Evolutionary conservation across 2,888 invertebrate genomes (phyloP), one percentile per base, ranked within the genome.

Genomic region (Asteroscopus sphinx): DNA sequence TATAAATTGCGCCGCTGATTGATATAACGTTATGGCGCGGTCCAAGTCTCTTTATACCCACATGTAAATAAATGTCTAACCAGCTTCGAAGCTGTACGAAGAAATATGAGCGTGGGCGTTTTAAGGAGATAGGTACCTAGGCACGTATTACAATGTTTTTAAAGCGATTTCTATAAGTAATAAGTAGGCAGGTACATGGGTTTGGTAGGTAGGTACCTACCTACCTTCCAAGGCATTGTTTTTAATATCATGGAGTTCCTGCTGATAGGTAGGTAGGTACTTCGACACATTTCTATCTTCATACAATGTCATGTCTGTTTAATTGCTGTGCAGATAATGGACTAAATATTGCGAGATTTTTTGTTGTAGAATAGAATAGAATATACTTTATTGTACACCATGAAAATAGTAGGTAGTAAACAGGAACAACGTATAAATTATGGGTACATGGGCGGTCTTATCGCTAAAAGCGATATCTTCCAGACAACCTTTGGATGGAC

Each of bases 11-110:
- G 69, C 35, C 59, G 66, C 37, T 64, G 76, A 81, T 80, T 78
- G 80, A 79, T 75, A 68, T 76, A 70, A 81, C 83, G n/a, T n/a
- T n/a, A n/a, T n/a, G n/a, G n/a, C n/a, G n/a, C n/a, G 74, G 82
- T 84, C 82, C 83, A 83, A 80, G 82, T 83, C 83, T 79, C 53
- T 67, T 57, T 67, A 67, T 60, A 65, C 72, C 76, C 68, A 71
- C 73, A 65, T 68, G 44, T 56, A 59, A 68, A 61, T 54, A 42
- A 6, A 37, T 21, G 32, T 16, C 62, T 71, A 71, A 63, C 21
- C 51, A 61, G 68, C 58, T 60, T 66, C 61, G 65, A 67, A 70
- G 60, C 33, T 65, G 52, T 64, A 55, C 16, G 33, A 61, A 49
- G 39, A 49, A 39, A n/a, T 57, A 67, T 39, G 42, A 41, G 32